Conservation (phyloP, 1,140 invertebrate genomes). For the Batillaria attramentaria region DNA sequence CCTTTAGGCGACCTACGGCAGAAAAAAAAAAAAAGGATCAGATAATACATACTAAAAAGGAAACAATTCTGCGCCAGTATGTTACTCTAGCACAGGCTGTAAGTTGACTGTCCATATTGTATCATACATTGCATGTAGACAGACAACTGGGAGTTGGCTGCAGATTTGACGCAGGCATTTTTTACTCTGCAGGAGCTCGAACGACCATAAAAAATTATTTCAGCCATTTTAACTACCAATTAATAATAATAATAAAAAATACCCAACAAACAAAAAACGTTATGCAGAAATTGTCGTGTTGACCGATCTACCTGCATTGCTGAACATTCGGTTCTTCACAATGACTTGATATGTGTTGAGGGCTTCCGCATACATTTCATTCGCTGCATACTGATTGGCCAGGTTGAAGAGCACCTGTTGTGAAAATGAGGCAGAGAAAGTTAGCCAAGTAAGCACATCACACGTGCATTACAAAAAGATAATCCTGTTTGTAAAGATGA, state of each 20-base stretch:
- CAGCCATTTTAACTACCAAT: too few species aligned
- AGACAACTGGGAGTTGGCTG: background rate
- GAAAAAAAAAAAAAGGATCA: too few species aligned
- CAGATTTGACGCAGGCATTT: background rate
- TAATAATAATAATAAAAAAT: too few species aligned
- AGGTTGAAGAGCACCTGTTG: conserved; percentile 92
- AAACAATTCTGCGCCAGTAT: too few species aligned
- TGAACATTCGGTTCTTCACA: conserved; percentile 74
- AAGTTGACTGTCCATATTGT: too few species aligned
- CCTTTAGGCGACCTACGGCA: conserved; percentile 84
- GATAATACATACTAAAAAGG: too few species aligned
- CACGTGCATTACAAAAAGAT: conserved; percentile 12
- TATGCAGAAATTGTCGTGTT: too few species aligned
- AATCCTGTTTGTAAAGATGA: too few species aligned
- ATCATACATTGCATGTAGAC: background rate
- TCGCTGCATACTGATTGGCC: conserved; percentile 92
- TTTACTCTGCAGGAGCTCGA: background rate
- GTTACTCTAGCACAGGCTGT: too few species aligned
- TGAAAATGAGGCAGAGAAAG: too few species aligned
- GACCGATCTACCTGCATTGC: conserved; percentile 69
- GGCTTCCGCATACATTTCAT: conserved; percentile 96
- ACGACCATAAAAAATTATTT: too few species aligned
- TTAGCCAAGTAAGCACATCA: background rate
- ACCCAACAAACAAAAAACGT: background rate
- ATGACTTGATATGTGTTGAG: conserved; percentile 92